phyloP scores from a whole-genome alignment of 2,113 vertebrate genomes.

The Pavo muticus region DNA sequence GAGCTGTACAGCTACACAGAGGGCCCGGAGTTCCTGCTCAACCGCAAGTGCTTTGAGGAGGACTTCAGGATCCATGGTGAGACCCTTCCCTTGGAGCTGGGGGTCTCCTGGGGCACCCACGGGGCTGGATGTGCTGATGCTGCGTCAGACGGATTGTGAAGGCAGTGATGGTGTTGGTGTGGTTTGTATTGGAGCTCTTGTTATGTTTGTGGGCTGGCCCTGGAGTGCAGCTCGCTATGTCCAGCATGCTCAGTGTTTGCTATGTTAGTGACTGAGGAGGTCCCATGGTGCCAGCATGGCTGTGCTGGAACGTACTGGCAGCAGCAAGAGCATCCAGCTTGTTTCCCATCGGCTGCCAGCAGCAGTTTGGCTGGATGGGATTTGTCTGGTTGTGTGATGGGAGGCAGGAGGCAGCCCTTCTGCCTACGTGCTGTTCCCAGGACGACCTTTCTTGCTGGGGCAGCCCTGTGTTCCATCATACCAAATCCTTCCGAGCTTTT shows the following conservation, averaged over 20 bases:
- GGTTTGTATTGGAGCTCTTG: not conserved
- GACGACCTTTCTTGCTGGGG: not conserved
- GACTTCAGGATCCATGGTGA: conserved; percentile 92
- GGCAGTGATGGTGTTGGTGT: accelerated
- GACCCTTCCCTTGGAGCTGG: not conserved
- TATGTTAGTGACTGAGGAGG: not conserved
- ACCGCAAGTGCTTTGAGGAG: conserved; percentile 96
- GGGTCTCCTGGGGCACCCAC: accelerated
- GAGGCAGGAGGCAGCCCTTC: not conserved
- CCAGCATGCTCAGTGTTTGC: accelerated
- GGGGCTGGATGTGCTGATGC: accelerated
- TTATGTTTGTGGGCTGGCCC: not conserved
- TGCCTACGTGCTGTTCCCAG: accelerated
- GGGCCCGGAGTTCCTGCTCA: conserved; percentile 93
- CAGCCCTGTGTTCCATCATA: not conserved
- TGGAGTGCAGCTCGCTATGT: accelerated
- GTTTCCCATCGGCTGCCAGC: not conserved
- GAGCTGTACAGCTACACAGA: conserved; percentile 98
- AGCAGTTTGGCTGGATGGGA: not conserved
- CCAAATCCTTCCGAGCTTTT: not conserved
- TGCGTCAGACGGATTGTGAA: accelerated
- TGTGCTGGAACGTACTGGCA: not conserved
- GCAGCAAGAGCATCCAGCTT: not conserved
- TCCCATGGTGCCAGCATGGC: accelerated
- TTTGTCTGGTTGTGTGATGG: not conserved